These are phyloP conservation scores for Halichondria panicea DNA, from an alignment of 37 sponge, comb jelly and placozoan species.

Conservation along the genomic window DNA sequence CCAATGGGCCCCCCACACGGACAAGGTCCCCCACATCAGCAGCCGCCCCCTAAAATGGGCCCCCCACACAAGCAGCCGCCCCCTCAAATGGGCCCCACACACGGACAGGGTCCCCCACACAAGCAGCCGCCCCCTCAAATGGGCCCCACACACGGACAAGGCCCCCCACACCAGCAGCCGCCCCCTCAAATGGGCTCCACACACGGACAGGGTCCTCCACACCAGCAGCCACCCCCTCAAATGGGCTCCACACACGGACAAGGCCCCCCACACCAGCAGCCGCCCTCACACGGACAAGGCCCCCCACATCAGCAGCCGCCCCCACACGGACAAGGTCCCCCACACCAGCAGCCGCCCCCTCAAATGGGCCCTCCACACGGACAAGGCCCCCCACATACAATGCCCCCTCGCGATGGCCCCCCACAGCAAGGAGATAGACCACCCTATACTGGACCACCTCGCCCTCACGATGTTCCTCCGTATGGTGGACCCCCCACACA, in stretches of 20 bases:
- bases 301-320: slow-evolving; percentile 8
- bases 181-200: slow-evolving; percentile 5
- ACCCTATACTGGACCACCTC: neutral
- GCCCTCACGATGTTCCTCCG: neutral
- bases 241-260: neutral
- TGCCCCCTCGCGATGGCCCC: neutral
- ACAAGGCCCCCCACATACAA: slow-evolving; percentile 3
- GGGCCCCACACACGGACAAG: neutral
- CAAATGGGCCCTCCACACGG: neutral
- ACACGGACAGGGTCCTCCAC: neutral
- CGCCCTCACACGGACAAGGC: neutral
- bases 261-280: neutral
- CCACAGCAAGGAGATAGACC: neutral
- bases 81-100: neutral
- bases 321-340: neutral
- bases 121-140: neutral
- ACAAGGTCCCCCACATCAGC: neutral
- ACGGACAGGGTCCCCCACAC: slow-evolving; percentile 6
- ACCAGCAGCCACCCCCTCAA: slow-evolving; percentile 16
- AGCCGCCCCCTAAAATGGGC: neutral
- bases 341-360: slow-evolving; percentile 20
- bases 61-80: slow-evolving; percentile 1
- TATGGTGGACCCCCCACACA: neutral
- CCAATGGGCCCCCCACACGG: neutral
- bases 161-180: neutral